Base-by-base conservation (phyloP, 2,888 invertebrate species). In the Quadriops clusia region DNA sequence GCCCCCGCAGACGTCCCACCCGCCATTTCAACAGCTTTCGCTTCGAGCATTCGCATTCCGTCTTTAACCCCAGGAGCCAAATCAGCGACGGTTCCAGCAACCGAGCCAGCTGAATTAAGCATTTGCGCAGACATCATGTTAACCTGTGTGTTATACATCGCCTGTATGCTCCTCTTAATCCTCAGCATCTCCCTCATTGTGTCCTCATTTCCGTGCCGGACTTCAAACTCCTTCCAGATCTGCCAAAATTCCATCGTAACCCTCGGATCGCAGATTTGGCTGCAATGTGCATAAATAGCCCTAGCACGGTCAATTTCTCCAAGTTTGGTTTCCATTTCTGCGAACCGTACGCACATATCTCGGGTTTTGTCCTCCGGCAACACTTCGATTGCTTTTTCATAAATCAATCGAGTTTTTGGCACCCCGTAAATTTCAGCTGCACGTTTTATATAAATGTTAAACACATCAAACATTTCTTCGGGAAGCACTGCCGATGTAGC, bases 71-170 rank as follows among this genome's bases (percentile, higher is more conserved):
- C 81, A 17, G 79, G 77, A 16, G 80, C 77, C 37, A 79, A 67
- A 53, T 80, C 80, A 2, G 78, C 78, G 26, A 77, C 64, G 14
- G 79, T 77, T 10, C 78, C 74, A 18, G 74, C 68, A 30, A 68
- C 68, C 45, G 70, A 70, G 10, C 70, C 68, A 21, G 76, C 74
- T 11, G 82, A 83, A 47, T 81, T 86, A 46, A 94, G 65, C 83
- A 95, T 93, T 61, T 95, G 95, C 1, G 94, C 93, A 8, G 93
- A 89, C 93, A 97, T 95, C 84, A 94, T 95, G 58, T 97, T 97
- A n/a, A 79, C 71, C 67, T 97, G 94, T 1, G 95, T 97, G 58
- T 97, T 98, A 59, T 91, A 99, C 50, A 87, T 87, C 3, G 97
- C 97, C 64, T 95, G 94, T 1, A 98, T 89, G 52, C 93, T 93